A percentile compares a stretch with the other conserved stretches of the same genome.
phyloP scores from a whole-genome alignment of 2,113 vertebrate genomes.

The Pelobates fuscus region DNA sequence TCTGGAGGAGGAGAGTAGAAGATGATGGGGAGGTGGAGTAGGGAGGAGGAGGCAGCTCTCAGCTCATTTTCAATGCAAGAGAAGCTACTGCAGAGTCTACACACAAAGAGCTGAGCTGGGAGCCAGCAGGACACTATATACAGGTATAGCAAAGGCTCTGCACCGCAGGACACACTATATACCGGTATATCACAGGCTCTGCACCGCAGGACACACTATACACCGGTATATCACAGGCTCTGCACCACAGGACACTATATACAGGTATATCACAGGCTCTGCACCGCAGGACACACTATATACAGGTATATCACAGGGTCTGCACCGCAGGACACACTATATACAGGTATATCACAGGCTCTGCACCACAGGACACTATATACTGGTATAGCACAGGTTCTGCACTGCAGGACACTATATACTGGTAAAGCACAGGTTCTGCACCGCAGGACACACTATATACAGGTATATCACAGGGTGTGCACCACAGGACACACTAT shows the following conservation, averaged over 20 bases:
- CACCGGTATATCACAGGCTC: not conserved
- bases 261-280: not conserved
- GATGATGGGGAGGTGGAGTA: no score
- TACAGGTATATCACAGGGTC: not conserved
- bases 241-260: not conserved
- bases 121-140: not conserved
- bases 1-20: conserved; percentile 13
- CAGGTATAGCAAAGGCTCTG: not conserved
- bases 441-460: not conserved
- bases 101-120: conserved; percentile 30
- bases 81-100: conserved; percentile 42
- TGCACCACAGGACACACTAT: not conserved
- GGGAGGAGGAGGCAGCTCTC: not conserved
- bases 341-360: not conserved
- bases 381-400: no score
- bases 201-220: not conserved
- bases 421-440: no score
- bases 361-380: no score
- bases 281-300: not conserved
- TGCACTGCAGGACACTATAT: not conserved
- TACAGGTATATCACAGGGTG: no score
- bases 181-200: not conserved
- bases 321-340: no score
- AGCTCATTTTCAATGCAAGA: conserved; percentile 25
- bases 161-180: not conserved